Conservation (phyloP, 2,113 vertebrate genomes). For the Carollia perspicillata region DNA sequence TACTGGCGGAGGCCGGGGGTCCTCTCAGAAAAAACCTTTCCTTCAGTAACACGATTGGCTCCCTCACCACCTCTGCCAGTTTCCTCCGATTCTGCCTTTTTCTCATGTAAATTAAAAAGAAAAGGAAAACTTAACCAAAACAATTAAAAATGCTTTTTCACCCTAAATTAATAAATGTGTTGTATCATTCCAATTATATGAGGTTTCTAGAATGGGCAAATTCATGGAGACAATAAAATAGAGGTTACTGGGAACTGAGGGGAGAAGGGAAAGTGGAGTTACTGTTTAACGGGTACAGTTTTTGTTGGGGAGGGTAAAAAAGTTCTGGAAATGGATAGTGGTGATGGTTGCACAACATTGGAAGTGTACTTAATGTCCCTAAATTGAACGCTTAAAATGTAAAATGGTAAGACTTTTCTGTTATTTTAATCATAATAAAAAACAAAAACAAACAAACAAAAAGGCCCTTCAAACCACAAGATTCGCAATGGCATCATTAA, state of each 20-base stretch:
- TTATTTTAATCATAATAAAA: neutral
- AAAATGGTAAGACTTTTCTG: neutral
- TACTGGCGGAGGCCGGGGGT: neutral
- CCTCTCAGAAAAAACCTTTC: neutral
- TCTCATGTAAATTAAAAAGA: neutral
- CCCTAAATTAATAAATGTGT: neutral
- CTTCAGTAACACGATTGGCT: neutral
- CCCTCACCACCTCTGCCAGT: neutral
- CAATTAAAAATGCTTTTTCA: neutral
- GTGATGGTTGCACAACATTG: neutral
- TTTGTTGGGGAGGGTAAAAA: neutral
- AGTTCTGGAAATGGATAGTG: neutral
- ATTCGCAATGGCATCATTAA: neutral
- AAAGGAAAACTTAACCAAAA: neutral
- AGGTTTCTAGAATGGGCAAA: neutral
- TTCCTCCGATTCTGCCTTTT: neutral
- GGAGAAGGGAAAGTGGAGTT: neutral
- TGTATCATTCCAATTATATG: neutral
- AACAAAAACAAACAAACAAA: neutral
- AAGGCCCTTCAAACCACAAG: neutral
- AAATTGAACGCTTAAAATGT: neutral
- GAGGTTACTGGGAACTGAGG: neutral
- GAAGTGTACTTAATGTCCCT: neutral
- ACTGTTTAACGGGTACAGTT: neutral
- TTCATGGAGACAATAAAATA: neutral